phyloP scores from a whole-genome alignment of 2,797 vertebrate genomes.

The Falco peregrinus region DNA sequence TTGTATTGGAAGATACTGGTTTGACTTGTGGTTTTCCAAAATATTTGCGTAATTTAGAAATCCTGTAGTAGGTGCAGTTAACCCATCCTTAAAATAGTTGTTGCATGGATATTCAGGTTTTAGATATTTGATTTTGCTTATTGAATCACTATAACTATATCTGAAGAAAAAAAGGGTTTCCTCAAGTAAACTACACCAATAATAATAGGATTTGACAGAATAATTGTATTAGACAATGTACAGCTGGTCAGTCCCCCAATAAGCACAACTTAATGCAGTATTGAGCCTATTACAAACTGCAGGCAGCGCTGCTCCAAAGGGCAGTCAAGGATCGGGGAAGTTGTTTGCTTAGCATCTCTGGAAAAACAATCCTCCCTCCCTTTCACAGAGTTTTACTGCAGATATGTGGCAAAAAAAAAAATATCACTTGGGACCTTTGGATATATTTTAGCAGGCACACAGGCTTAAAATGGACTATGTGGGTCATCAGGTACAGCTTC shows the following conservation, averaged over 20 bases:
- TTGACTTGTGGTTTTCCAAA: neutral
- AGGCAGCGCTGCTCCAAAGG: neutral
- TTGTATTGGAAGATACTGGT: neutral
- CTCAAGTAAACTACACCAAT: neutral
- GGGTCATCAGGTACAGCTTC: neutral
- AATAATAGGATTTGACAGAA: slow-evolving; percentile 5
- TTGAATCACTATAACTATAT: neutral
- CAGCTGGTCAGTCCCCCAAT: neutral
- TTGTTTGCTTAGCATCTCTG: slow-evolving; percentile 6
- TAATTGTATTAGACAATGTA: slow-evolving; percentile 34
- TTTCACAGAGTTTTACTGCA: neutral
- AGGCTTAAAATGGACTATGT: neutral
- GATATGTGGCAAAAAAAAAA: neutral
- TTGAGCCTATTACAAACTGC: slow-evolving; percentile 37
- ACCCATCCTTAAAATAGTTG: neutral
- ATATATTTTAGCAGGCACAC: neutral
- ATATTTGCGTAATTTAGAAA: neutral
- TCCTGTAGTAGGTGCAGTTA: neutral
- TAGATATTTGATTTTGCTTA: neutral
- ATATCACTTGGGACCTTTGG: neutral
- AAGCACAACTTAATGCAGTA: slow-evolving; percentile 15
- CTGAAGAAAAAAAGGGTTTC: neutral
- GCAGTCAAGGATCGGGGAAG: slow-evolving; percentile 11
- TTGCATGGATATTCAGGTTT: neutral
- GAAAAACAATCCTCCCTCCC: rapidly evolving